Evolutionary conservation across 2,113 vertebrate genomes (phyloP).

Genomic region (Hypanus sabinus): DNA sequence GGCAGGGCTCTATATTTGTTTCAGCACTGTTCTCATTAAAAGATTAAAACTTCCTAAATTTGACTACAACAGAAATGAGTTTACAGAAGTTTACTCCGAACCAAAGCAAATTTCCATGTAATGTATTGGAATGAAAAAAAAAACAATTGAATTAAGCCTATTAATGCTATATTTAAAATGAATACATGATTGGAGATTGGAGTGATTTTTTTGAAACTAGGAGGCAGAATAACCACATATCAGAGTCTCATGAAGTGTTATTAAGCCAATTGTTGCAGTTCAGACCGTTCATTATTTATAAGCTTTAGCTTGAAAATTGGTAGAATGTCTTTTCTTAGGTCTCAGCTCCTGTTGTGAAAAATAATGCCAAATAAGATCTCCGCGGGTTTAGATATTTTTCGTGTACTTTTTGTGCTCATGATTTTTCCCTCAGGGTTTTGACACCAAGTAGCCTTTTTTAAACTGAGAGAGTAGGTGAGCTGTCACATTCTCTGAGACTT

Average conservation of each 20-base stretch:
- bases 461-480: background rate
- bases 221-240: background rate
- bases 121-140: background rate
- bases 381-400: background rate
- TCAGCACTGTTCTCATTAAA: background rate
- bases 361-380: background rate
- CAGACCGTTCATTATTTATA: background rate
- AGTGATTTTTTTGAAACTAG: background rate
- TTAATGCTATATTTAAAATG: background rate
- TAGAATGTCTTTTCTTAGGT: background rate
- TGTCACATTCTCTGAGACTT: background rate
- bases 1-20: background rate
- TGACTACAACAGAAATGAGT: background rate
- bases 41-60: background rate
- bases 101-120: background rate
- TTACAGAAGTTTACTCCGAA: background rate
- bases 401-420: background rate
- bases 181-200: background rate
- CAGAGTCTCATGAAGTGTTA: background rate
- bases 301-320: background rate
- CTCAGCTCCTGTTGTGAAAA: background rate
- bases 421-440: background rate
- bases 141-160: background rate
- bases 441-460: background rate
- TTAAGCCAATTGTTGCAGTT: background rate